Percentiles rank a stretch among this genome's conserved stretches.
Evolutionary conservation across 2,797 vertebrate genomes (phyloP).

Genomic region (Peromyscus aztecus): DNA sequence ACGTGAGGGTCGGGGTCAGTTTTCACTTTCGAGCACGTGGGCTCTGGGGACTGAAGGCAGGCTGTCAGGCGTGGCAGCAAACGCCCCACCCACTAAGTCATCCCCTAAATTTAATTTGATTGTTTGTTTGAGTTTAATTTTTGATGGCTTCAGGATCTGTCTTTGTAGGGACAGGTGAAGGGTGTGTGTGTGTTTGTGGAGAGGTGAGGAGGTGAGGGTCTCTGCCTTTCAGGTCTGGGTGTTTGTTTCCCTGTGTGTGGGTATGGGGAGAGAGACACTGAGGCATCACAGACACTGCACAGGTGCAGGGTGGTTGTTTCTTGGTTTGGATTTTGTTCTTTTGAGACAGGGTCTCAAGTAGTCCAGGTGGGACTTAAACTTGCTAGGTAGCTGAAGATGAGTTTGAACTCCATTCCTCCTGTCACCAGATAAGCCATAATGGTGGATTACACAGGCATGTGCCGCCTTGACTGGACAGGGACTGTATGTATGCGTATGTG

Average conservation of each 20-base stretch:
- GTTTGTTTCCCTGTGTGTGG: neutral
- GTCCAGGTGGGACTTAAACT: neutral
- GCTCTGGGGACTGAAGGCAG: too few relatives aligned
- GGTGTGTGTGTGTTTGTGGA: neutral
- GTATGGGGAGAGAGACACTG: neutral
- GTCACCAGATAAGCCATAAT: neutral
- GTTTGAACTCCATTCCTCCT: neutral
- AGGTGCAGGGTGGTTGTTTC: neutral
- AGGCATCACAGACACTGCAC: neutral
- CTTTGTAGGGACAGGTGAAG: neutral
- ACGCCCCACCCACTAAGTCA: too few relatives aligned
- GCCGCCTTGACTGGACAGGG: neutral
- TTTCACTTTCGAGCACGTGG: neutral
- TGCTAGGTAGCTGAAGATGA: neutral
- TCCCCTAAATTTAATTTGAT: too few relatives aligned
- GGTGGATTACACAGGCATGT: neutral
- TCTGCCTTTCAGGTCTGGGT: neutral
- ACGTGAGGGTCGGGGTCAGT: too few relatives aligned
- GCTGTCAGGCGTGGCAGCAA: too few relatives aligned
- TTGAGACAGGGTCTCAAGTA: neutral
- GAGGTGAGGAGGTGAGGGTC: neutral
- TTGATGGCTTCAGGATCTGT: neutral
- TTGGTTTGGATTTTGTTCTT: neutral
- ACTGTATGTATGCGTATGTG: neutral
- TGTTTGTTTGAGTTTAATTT: neutral